These are phyloP conservation scores for Pseudolaguvia tuberculata DNA, from an alignment of 2,113 vertebrate genomes.

Conservation along the genomic window DNA sequence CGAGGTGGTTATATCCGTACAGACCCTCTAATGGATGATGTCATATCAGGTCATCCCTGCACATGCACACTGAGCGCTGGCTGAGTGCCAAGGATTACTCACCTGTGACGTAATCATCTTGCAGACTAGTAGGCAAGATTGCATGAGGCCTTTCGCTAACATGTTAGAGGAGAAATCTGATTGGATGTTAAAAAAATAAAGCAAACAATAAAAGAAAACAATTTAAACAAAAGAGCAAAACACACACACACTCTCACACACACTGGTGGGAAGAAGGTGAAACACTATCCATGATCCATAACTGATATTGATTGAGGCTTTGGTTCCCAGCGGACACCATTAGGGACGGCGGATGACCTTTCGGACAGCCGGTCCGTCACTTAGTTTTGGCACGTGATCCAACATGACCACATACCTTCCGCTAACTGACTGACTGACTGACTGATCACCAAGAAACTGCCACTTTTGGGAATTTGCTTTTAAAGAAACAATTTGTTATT, in stretches of 20 bases:
- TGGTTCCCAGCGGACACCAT: constrained; percentile 59
- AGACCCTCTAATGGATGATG: constrained; percentile 41
- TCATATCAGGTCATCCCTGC: constrained; percentile 47
- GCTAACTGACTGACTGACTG: neutral
- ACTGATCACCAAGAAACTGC: neutral
- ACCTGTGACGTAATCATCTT: constrained; percentile 25
- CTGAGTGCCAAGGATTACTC: constrained; percentile 31
- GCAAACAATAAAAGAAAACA: constrained; percentile 38
- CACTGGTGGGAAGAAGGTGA: constrained; percentile 38
- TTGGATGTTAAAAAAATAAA: neutral
- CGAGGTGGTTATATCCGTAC: constrained; percentile 27
- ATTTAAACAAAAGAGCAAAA: constrained; percentile 30
- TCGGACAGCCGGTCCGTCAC: constrained; percentile 51
- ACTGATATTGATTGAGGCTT: constrained; percentile 61
- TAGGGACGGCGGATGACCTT: constrained; percentile 64
- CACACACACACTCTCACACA: constrained; percentile 40
- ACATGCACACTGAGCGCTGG: constrained; percentile 20
- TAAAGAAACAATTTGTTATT: no score
- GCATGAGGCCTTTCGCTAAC: neutral
- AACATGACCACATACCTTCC: constrained; percentile 3
- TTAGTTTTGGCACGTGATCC: constrained; percentile 39
- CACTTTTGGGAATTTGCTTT: no score
- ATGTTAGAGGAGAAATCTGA: neutral
- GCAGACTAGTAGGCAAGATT: neutral
- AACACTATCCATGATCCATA: constrained; percentile 62